A percentile compares a stretch with the other conserved stretches of the same genome.
Conservation (phyloP, 2,113 vertebrate species). For the Lipotes vexillifer region DNA sequence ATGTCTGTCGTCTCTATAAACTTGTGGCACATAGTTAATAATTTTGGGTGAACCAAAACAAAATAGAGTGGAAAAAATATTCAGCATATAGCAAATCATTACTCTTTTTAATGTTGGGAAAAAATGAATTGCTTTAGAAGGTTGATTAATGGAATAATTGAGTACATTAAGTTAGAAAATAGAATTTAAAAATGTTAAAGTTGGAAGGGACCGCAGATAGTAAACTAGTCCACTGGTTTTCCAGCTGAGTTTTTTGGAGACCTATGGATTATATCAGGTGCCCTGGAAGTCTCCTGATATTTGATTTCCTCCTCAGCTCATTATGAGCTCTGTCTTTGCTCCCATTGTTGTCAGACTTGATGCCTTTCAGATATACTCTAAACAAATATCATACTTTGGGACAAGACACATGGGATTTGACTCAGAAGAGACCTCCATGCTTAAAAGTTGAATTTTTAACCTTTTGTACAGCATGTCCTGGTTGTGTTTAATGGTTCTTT, state of each 20-base stretch:
- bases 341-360: not conserved
- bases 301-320: not conserved
- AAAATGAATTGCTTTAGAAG: not conserved
- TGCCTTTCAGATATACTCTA: not conserved
- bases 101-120: not conserved
- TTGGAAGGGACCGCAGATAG: not conserved
- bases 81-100: not conserved
- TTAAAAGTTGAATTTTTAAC: constrained; percentile 19
- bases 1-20: not conserved
- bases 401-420: not conserved
- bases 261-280: not conserved
- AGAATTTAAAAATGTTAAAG: not conserved
- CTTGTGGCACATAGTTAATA: not conserved
- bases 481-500: not conserved
- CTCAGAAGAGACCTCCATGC: not conserved
- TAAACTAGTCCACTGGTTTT: not conserved
- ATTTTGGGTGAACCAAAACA: not conserved
- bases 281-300: not conserved
- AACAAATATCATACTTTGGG: not conserved
- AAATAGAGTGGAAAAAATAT: not conserved
- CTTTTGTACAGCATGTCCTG: not conserved
- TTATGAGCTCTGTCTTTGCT: not conserved
- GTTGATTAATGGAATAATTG: not conserved
- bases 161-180: not conserved
- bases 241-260: not conserved